Evolutionary conservation across 2,113 vertebrate genomes (phyloP).

Genomic region (Otolemur garnettii): DNA sequence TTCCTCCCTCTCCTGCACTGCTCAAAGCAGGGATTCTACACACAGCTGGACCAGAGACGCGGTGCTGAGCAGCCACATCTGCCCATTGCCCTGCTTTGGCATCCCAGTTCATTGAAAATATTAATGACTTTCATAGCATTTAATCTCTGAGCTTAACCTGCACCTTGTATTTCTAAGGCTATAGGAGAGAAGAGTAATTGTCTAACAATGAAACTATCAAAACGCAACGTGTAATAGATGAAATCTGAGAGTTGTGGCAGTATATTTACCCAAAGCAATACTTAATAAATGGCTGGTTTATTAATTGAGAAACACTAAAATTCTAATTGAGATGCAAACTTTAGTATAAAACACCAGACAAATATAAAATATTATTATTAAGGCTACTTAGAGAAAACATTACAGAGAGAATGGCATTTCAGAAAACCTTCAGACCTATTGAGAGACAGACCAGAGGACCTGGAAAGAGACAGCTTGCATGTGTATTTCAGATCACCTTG

Average conservation of each 20-base stretch:
- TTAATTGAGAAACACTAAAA: slow-evolving; percentile 42
- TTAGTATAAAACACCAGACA: not conserved
- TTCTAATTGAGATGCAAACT: not conserved
- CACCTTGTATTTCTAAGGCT: not conserved
- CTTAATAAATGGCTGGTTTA: not conserved
- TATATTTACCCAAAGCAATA: not conserved
- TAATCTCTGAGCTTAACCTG: not conserved
- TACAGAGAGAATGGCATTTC: not conserved
- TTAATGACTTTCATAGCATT: not conserved
- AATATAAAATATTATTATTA: not conserved
- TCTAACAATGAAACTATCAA: not conserved
- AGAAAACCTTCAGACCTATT: not conserved
- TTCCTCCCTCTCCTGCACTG: not conserved
- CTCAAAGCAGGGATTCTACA: not conserved
- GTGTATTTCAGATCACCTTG: not conserved
- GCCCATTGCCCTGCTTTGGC: not conserved
- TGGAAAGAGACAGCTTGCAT: not conserved
- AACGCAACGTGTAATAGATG: not conserved
- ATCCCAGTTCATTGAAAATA: not conserved
- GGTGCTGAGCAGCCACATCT: not conserved
- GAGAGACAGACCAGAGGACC: not conserved
- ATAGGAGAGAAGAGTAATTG: not conserved
- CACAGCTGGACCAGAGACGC: no score
- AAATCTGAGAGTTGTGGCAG: not conserved
- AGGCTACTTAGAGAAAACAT: not conserved